Evolutionary conservation across 2,797 vertebrate genomes (phyloP).

Genomic region (Mormyrus proboscirostris): DNA sequence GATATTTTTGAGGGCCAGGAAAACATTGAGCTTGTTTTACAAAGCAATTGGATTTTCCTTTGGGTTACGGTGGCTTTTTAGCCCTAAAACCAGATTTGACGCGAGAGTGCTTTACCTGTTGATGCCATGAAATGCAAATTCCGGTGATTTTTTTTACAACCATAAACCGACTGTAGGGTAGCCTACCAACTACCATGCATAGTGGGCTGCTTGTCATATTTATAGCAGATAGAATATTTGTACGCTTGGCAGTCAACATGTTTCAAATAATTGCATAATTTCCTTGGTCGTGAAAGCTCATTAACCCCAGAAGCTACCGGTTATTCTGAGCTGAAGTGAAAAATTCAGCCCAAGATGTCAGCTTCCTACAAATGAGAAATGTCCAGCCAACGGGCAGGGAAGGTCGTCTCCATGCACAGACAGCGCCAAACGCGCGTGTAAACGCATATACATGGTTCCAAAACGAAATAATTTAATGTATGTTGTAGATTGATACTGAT

Average conservation of each 20-base stretch:
- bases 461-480: background rate
- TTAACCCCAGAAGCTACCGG: background rate
- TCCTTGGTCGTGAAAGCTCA: background rate
- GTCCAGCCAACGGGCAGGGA: background rate
- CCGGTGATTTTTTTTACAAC: background rate
- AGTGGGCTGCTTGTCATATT: background rate
- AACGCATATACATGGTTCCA: background rate
- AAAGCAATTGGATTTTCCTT: background rate
- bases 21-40: background rate
- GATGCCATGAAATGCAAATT: background rate
- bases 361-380: background rate
- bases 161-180: background rate
- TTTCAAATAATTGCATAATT: background rate
- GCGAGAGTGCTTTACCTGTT: background rate
- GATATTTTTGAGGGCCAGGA: background rate
- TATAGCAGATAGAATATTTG: background rate
- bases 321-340: background rate
- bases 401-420: constrained; percentile 5
- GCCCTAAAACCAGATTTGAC: background rate
- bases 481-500: background rate
- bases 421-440: background rate
- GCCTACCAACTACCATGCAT: background rate
- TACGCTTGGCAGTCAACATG: background rate
- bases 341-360: constrained; percentile 4
- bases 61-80: background rate